Conservation (phyloP, 2,888 invertebrate genomes). For the Linyphia triangularis region DNA sequence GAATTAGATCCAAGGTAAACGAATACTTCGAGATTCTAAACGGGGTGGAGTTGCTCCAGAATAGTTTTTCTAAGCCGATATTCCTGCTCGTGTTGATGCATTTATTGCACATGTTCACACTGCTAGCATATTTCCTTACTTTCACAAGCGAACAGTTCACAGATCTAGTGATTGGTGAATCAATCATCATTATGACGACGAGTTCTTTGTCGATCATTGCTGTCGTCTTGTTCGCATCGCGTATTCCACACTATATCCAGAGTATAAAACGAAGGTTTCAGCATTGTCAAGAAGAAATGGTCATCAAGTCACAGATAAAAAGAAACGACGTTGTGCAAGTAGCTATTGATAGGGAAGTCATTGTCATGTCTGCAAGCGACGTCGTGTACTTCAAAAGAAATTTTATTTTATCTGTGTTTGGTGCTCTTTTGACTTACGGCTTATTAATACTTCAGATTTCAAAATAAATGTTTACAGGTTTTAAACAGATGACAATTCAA, state of each 20-base stretch:
- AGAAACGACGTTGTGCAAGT: not conserved
- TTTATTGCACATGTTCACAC: conserved; percentile 48
- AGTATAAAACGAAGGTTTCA: not conserved
- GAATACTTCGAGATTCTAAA: conserved; percentile 25
- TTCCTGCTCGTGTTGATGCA: conserved; percentile 47
- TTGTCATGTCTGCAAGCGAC: conserved; percentile 26
- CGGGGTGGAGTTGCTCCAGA: conserved; percentile 5
- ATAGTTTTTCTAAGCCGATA: conserved; percentile 19
- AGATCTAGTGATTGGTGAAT: not conserved
- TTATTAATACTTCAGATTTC: conserved; percentile 41
- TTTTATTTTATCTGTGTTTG: conserved; percentile 49
- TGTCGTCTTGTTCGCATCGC: conserved; percentile 24
- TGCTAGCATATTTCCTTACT: conserved; percentile 30
- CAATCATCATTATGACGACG: conserved; percentile 11
- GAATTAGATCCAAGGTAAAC: not conserved
- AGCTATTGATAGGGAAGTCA: conserved; percentile 7
- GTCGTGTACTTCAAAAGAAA: conserved; percentile 18
- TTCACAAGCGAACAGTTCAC: conserved; percentile 31
- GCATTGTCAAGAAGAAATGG: not conserved
- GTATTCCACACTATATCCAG: conserved; percentile 15
- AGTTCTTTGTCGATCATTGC: conserved; percentile 22
- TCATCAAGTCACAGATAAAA: not conserved
- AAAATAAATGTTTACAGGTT: conserved; percentile 23
- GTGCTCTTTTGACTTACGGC: conserved; percentile 53
- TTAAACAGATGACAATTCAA: too few species aligned